phyloP scores from a whole-genome alignment of 2,888 invertebrate genomes.

The Helobdella robusta region DNA sequence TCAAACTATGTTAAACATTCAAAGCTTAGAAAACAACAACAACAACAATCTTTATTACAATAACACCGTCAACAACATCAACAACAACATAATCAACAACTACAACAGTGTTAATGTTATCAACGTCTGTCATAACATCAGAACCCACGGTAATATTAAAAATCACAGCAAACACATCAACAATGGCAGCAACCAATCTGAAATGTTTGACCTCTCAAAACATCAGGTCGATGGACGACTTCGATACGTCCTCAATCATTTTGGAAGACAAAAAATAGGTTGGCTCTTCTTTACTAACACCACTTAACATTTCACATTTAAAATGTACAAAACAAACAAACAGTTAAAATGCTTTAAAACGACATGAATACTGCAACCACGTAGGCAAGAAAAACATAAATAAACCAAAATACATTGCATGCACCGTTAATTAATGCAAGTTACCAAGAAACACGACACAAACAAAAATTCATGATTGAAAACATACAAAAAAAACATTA shows the following conservation, averaged over 20 bases:
- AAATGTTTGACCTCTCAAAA: too few species aligned
- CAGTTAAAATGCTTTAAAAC: not conserved
- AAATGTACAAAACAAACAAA: not conserved
- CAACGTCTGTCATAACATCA: too few species aligned
- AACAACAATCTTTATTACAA: not conserved
- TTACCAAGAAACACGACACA: too few species aligned
- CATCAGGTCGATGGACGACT: not conserved
- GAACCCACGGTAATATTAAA: too few species aligned
- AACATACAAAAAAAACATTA: too few species aligned
- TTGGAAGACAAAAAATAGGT: slow-evolving; percentile 19
- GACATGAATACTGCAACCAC: not conserved
- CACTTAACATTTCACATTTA: not conserved
- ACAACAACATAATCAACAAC: not conserved
- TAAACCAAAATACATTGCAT: not conserved
- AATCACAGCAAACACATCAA: too few species aligned
- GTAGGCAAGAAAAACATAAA: not conserved
- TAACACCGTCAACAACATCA: not conserved
- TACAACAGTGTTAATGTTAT: too few species aligned
- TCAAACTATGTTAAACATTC: not conserved
- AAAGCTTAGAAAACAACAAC: not conserved
- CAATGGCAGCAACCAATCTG: too few species aligned
- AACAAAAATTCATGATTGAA: too few species aligned
- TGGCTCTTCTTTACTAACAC: not conserved
- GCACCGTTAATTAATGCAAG: not conserved
- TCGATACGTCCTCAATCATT: slow-evolving; percentile 14